Evolutionary conservation across 2,888 invertebrate genomes (phyloP).

Genomic region (Thera britannica): DNA sequence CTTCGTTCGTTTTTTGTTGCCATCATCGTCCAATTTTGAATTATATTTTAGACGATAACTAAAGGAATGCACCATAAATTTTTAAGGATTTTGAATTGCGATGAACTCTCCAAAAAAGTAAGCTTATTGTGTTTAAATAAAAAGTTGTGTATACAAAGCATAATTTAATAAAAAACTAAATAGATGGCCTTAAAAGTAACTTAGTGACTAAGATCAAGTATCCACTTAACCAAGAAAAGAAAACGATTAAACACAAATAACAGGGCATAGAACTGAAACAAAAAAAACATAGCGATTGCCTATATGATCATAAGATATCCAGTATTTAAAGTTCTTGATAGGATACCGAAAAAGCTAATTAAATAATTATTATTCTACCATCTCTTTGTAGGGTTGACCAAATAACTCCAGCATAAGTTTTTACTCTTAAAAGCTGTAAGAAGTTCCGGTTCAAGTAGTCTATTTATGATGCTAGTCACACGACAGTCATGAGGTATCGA

Average conservation of each 20-base stretch:
- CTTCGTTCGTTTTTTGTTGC: background rate
- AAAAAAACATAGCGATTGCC: too few species aligned
- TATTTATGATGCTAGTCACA: constrained; percentile 53
- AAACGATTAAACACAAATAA: too few species aligned
- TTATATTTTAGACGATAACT: too few species aligned
- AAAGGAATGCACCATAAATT: too few species aligned
- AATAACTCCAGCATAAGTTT: constrained; percentile 43
- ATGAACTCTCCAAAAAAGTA: too few species aligned
- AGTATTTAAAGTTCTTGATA: too few species aligned
- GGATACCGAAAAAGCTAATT: too few species aligned
- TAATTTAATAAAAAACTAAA: background rate
- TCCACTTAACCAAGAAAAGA: too few species aligned
- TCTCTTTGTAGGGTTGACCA: constrained; percentile 34
- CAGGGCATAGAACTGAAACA: too few species aligned
- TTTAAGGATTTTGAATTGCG: too few species aligned
- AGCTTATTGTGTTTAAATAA: background rate
- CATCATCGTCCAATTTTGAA: too few species aligned
- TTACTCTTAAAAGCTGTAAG: constrained; percentile 46
- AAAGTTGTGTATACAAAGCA: background rate
- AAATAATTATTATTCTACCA: background rate
- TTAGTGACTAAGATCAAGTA: background rate
- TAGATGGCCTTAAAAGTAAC: background rate
- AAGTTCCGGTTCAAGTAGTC: constrained; percentile 27
- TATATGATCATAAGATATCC: too few species aligned
- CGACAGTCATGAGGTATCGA: constrained; percentile 45